phyloP scores from a whole-genome alignment of 2,113 vertebrate genomes.

The Natator depressus region DNA sequence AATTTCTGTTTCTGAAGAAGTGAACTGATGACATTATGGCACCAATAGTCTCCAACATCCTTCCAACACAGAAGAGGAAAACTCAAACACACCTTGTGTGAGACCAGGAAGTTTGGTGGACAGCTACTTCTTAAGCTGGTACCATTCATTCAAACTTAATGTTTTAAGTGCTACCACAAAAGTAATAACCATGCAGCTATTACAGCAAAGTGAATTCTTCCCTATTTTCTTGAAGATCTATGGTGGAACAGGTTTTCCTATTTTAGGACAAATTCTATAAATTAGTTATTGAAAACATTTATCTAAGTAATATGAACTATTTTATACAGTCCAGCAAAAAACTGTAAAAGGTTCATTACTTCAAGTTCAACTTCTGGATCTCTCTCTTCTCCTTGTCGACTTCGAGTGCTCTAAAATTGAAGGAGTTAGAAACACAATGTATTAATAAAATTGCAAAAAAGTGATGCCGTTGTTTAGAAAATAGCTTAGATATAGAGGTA shows the following conservation, averaged over 20 bases:
- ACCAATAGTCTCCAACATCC: not conserved
- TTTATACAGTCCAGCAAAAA: constrained; percentile 48
- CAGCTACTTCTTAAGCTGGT: not conserved
- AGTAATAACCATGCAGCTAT: not conserved
- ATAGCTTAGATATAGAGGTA: not conserved
- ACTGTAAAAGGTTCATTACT: constrained; percentile 76
- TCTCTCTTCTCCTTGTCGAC: constrained; percentile 97
- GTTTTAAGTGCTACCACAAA: not conserved
- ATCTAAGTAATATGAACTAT: constrained; percentile 34
- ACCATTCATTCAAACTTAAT: not conserved
- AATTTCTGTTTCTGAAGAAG: not conserved
- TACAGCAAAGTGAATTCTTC: not conserved
- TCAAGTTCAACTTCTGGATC: constrained; percentile 96
- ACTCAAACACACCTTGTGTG: not conserved
- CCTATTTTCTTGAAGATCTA: constrained; percentile 40
- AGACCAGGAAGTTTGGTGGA: not conserved
- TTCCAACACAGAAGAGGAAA: not conserved
- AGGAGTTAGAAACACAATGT: constrained; percentile 41
- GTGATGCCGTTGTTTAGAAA: not conserved
- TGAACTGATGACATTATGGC: not conserved
- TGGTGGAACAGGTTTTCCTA: constrained; percentile 50
- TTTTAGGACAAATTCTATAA: constrained; percentile 57
- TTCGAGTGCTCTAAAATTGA: constrained; percentile 91
- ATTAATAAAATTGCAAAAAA: not conserved
- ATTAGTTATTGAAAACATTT: constrained; percentile 28